Conservation (phyloP, 2,888 invertebrate species). For the Orchesella flavescens region DNA sequence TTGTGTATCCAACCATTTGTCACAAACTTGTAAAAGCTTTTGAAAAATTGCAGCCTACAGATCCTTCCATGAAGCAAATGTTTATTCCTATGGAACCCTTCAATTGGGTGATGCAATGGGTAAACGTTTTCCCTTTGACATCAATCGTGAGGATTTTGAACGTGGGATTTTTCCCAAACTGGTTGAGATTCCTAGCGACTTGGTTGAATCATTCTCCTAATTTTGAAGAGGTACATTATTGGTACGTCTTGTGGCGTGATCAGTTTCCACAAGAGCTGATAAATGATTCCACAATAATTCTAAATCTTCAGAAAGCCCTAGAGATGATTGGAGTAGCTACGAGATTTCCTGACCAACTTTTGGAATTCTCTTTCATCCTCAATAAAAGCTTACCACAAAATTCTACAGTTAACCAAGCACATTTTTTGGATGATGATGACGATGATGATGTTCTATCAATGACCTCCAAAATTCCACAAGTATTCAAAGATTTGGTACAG, state of each 20-base stretch:
- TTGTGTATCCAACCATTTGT: conserved; percentile 91
- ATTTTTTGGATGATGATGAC: too few species aligned
- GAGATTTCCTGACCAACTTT: conserved; percentile 72
- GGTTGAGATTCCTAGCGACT: conserved; percentile 80
- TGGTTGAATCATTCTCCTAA: conserved; percentile 95
- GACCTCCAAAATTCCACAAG: conserved; percentile 80
- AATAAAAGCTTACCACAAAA: conserved; percentile 75
- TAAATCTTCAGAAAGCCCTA: conserved; percentile 90
- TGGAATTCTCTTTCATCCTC: conserved; percentile 69
- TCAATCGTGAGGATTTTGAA: conserved; percentile 87
- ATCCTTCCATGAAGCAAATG: conserved; percentile 92
- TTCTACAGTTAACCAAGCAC: conserved; percentile 73
- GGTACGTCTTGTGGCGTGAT: conserved; percentile 83
- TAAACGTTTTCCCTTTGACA: conserved; percentile 85
- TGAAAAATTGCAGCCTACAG: conserved; percentile 95
- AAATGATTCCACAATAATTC: conserved; percentile 76
- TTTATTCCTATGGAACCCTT: conserved; percentile 89
- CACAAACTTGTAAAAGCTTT: conserved; percentile 92
- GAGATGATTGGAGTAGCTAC: conserved; percentile 94
- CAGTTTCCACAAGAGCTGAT: conserved; percentile 77
- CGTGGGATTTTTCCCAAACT: conserved; percentile 93
- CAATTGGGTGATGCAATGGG: conserved; percentile 97
- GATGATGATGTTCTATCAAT: conserved; percentile 78
- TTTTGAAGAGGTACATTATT: conserved; percentile 90
- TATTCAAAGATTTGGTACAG: conserved; percentile 88